Percentiles rank a stretch among this genome's conserved stretches.
phyloP scores from a whole-genome alignment of 2,888 invertebrate genomes.

The Dorcus hopei region DNA sequence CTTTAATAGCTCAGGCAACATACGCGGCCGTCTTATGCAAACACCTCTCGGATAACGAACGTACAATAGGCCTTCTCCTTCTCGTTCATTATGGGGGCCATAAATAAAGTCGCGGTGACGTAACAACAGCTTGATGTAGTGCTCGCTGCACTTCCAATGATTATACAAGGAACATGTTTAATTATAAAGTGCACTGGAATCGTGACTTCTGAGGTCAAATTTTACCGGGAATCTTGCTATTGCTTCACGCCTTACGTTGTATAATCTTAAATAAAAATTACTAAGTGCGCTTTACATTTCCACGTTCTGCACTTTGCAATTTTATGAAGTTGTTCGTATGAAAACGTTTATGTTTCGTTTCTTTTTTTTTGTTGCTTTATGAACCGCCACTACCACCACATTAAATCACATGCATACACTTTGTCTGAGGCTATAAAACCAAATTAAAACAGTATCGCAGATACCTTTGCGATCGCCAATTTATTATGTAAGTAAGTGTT shows the following conservation, averaged over 20 bases:
- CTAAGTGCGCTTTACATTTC: too few species aligned
- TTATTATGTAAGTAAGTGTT: too few species aligned
- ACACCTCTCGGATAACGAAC: conserved; percentile 31
- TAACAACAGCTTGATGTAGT: conserved; percentile 3
- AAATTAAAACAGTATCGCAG: too few species aligned
- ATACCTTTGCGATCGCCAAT: too few species aligned
- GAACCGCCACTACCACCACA: too few species aligned
- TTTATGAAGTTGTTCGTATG: too few species aligned
- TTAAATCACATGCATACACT: too few species aligned
- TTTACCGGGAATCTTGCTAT: conserved; percentile 24
- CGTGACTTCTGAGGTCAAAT: conserved; percentile 47
- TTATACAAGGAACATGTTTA: conserved; percentile 41
- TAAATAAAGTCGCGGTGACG: conserved; percentile 1
- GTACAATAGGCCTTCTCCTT: conserved; percentile 28
- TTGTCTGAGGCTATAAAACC: too few species aligned
- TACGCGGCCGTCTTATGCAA: conserved; percentile 18
- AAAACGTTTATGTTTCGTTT: too few species aligned
- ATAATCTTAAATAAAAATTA: too few species aligned
- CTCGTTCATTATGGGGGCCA: conserved; percentile 4
- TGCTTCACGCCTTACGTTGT: neutral
- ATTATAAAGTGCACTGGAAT: conserved; percentile 47
- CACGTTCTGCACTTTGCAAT: too few species aligned
- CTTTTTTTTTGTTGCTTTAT: too few species aligned
- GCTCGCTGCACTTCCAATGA: conserved; percentile 23
- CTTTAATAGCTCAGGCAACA: conserved; percentile 33